A percentile compares a stretch with the other conserved stretches of the same genome.
phyloP scores from a whole-genome alignment of 2,888 invertebrate genomes.

The Mechanitis messenoides region DNA sequence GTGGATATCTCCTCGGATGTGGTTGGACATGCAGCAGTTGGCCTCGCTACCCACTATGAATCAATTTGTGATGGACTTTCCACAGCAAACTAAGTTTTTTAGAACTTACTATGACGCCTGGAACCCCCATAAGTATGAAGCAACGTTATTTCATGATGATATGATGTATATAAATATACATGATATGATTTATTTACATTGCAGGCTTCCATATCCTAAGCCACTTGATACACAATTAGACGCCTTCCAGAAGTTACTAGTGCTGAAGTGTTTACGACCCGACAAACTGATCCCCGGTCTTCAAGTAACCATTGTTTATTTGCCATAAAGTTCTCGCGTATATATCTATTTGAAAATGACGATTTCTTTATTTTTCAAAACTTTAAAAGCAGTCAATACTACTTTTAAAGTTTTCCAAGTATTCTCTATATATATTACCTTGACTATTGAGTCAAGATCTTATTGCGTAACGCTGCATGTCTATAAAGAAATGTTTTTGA shows the following conservation, averaged over 20 bases:
- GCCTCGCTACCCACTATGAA: conserved; percentile 79
- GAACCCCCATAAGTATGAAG: conserved; percentile 79
- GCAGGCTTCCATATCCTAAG: conserved; percentile 79
- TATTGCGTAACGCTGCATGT: too few species aligned
- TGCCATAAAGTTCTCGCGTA: too few species aligned
- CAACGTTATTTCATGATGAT: too few species aligned
- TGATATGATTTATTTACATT: conserved; percentile 24
- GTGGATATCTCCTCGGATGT: conserved; percentile 88
- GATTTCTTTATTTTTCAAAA: too few species aligned
- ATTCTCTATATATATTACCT: too few species aligned
- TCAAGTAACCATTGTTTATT: conserved; percentile 58
- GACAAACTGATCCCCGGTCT: conserved; percentile 90
- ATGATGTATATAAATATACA: too few species aligned
- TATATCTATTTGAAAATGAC: too few species aligned
- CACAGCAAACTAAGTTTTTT: conserved; percentile 70
- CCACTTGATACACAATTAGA: conserved; percentile 79
- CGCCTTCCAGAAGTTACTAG: conserved; percentile 85
- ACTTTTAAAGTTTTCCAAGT: too few species aligned
- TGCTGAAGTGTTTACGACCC: conserved; percentile 87
- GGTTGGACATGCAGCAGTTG: conserved; percentile 88
- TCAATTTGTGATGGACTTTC: conserved; percentile 79
- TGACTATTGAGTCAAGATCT: too few species aligned
- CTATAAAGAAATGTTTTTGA: too few species aligned
- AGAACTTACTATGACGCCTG: conserved; percentile 80
- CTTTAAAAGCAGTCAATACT: too few species aligned